These are phyloP conservation scores for Megaceryle maxima DNA, from an alignment of 2,113 vertebrate species.

Conservation along the genomic window DNA sequence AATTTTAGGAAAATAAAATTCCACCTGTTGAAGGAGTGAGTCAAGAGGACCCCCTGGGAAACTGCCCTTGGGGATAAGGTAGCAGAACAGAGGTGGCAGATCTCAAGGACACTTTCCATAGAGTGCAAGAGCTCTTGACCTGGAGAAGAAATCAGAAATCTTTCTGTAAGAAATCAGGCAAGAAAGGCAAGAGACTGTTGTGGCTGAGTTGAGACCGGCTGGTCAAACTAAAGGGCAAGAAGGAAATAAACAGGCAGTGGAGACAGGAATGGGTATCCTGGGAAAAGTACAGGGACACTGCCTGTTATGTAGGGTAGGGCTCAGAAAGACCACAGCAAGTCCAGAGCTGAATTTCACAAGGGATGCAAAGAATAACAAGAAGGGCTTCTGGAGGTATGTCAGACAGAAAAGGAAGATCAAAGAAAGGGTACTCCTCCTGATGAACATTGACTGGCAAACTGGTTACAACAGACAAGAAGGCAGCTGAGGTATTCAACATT, in stretches of 20 bases:
- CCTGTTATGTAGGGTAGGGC: background rate
- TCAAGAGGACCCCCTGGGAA: too few species aligned
- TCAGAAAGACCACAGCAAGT: background rate
- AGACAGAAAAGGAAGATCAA: background rate
- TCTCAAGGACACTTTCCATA: too few species aligned
- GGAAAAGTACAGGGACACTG: background rate
- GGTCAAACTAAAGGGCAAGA: background rate
- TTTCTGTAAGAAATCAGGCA: too few species aligned
- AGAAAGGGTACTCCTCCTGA: background rate
- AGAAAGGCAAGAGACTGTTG: too few species aligned
- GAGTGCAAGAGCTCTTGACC: too few species aligned
- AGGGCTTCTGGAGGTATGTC: background rate
- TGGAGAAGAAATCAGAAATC: too few species aligned
- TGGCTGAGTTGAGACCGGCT: background rate
- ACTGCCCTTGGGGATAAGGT: too few species aligned
- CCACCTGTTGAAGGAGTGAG: too few species aligned
- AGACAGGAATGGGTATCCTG: background rate
- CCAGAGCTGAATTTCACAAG: background rate
- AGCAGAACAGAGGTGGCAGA: too few species aligned
- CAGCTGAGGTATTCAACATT: background rate
- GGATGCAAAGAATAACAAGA: background rate
- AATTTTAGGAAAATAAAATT: too few species aligned
- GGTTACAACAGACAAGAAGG: background rate
- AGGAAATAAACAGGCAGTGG: background rate
- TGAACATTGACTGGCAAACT: background rate